Conservation (phyloP, 2,113 vertebrate species). For the Hucho hucho region DNA sequence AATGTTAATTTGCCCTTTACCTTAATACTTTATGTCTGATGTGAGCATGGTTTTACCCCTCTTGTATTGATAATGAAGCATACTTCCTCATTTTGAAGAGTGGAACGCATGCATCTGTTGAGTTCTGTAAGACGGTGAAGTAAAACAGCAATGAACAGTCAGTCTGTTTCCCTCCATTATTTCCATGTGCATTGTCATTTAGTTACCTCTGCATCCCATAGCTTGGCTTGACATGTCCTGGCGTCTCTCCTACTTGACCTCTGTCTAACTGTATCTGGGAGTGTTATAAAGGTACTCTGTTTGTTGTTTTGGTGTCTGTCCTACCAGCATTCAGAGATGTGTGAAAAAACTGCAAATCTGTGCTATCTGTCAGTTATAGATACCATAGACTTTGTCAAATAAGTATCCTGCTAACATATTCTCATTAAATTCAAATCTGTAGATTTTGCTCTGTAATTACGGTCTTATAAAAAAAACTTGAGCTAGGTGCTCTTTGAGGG, state of each 20-base stretch:
- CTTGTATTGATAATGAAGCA: slow-evolving; percentile 40
- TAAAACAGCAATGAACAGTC: slow-evolving; percentile 74
- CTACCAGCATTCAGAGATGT: slow-evolving; percentile 53
- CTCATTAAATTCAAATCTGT: not conserved
- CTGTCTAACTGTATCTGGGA: not conserved
- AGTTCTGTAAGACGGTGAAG: slow-evolving; percentile 63
- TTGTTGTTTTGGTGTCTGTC: slow-evolving; percentile 38
- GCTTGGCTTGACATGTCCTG: slow-evolving; percentile 40
- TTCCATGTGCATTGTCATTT: slow-evolving; percentile 50
- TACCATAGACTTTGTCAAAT: slow-evolving; percentile 33
- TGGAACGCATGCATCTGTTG: slow-evolving; percentile 51
- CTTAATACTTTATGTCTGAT: slow-evolving; percentile 45
- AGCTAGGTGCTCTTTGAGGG: slow-evolving; percentile 14
- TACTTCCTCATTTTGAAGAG: slow-evolving; percentile 20
- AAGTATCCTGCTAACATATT: slow-evolving; percentile 5
- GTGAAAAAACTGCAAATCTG: slow-evolving; percentile 51
- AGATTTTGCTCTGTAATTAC: slow-evolving; percentile 6
- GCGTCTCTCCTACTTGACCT: slow-evolving; percentile 32
- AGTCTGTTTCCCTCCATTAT: slow-evolving; percentile 22
- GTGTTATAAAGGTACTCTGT: not conserved
- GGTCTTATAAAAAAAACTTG: not conserved
- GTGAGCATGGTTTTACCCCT: slow-evolving; percentile 51
- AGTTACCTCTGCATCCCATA: slow-evolving; percentile 51
- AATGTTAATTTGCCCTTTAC: slow-evolving; percentile 30
- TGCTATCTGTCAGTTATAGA: not conserved